phyloP scores from a whole-genome alignment of 2,888 invertebrate genomes.

The Labia minor region DNA sequence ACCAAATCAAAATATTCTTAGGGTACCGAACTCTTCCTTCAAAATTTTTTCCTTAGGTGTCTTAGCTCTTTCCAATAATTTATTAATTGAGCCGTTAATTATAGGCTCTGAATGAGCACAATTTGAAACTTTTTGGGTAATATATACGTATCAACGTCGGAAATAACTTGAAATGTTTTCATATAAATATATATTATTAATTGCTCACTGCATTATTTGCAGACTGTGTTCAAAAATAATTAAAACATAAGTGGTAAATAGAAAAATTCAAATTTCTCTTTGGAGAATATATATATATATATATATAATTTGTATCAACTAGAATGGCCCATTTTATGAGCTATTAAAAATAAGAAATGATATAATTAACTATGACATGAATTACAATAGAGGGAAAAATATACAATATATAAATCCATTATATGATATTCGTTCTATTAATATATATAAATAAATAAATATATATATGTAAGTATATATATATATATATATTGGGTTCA shows the following conservation, averaged over 20 bases:
- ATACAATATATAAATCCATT: neutral
- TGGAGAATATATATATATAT: no score
- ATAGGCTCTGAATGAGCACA: neutral
- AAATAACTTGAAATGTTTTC: neutral
- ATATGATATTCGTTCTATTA: neutral
- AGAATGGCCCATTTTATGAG: neutral
- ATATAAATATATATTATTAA: neutral
- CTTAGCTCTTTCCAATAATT: neutral
- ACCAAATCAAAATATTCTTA: slow-evolving; percentile 13
- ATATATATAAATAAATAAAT: neutral
- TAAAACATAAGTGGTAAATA: neutral
- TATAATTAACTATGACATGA: neutral
- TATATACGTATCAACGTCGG: neutral
- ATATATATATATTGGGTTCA: neutral
- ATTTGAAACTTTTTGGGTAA: neutral
- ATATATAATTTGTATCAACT: neutral
- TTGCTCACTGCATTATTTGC: slow-evolving; percentile 13
- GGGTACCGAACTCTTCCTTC: slow-evolving; percentile 1
- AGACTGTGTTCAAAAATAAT: slow-evolving; percentile 13
- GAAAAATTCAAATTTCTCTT: neutral
- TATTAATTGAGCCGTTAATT: neutral
- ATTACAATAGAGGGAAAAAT: neutral
- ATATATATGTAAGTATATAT: neutral
- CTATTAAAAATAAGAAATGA: neutral
- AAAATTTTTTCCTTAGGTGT: neutral